Conservation (phyloP, 2,888 invertebrate genomes). For the Eulithis testata region DNA sequence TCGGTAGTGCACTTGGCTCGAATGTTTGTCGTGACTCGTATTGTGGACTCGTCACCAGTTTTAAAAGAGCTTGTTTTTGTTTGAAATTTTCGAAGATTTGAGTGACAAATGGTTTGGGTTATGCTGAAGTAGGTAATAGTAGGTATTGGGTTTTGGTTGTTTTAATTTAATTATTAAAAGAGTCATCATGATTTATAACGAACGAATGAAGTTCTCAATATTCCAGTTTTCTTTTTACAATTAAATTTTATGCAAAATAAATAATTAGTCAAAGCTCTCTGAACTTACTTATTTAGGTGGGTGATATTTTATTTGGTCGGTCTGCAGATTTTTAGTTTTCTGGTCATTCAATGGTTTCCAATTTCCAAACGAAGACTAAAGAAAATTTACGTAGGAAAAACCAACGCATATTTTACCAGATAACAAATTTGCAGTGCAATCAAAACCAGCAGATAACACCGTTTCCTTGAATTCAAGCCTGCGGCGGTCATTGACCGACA, state of each 20-base stretch:
- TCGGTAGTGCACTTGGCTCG: slow-evolving; percentile 41
- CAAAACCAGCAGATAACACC: slow-evolving; percentile 26
- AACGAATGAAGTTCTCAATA: neutral
- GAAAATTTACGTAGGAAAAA: neutral
- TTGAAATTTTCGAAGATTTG: slow-evolving; percentile 32
- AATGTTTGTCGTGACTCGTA: slow-evolving; percentile 44
- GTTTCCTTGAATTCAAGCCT: slow-evolving; percentile 36
- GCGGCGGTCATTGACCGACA: slow-evolving; percentile 39
- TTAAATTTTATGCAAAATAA: too few species aligned
- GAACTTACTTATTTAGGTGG: neutral
- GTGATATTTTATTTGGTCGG: neutral
- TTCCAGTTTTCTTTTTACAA: too few species aligned
- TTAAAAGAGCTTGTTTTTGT: slow-evolving; percentile 37
- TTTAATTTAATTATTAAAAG: slow-evolving; percentile 15
- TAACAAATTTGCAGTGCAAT: slow-evolving; percentile 28
- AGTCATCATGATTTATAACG: slow-evolving; percentile 22
- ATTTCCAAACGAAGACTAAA: neutral
- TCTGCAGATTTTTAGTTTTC: neutral
- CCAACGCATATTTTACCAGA: slow-evolving; percentile 3
- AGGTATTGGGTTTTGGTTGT: slow-evolving; percentile 4
- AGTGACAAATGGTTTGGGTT: slow-evolving; percentile 28
- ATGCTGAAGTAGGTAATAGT: neutral
- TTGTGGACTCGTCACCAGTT: slow-evolving; percentile 38
- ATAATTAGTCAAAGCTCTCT: too few species aligned
- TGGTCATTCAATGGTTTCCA: neutral